phyloP scores from a whole-genome alignment of 1,140 invertebrate genomes.

The Cylas formicarius region DNA sequence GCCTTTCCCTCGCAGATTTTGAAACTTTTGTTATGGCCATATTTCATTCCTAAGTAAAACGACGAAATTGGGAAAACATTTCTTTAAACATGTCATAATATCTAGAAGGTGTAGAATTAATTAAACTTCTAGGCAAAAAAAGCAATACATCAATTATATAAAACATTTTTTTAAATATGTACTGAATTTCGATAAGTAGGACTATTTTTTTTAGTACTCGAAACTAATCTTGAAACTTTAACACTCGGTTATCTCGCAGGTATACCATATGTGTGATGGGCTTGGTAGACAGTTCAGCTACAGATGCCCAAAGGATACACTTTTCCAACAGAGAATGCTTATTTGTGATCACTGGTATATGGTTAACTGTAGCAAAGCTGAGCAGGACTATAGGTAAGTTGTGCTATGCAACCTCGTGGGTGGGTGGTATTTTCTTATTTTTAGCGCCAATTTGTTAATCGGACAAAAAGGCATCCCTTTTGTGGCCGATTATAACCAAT shows the following conservation, averaged over 20 bases:
- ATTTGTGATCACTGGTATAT: constrained; percentile 77
- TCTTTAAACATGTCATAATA: neutral
- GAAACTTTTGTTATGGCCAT: no score
- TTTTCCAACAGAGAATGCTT: constrained; percentile 72
- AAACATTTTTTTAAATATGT: neutral
- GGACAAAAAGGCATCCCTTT: constrained; percentile 62
- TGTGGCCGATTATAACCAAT: constrained; percentile 51
- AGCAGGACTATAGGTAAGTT: constrained; percentile 50
- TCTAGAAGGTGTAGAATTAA: no score
- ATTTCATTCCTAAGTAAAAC: no score
- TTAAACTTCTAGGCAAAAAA: no score
- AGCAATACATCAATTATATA: neutral
- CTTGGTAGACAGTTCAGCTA: constrained; percentile 66
- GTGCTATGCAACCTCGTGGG: neutral
- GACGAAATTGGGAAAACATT: no score
- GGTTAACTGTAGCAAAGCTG: constrained; percentile 67
- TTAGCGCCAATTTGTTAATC: constrained; percentile 58
- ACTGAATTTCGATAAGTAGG: neutral
- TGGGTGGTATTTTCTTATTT: constrained; percentile 4
- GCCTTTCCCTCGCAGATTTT: no score
- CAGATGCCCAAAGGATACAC: constrained; percentile 66
- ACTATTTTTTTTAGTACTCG: neutral
- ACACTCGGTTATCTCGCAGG: constrained; percentile 45
- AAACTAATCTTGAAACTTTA: no score
- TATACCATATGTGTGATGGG: constrained; percentile 72